Evolutionary conservation across 2,113 vertebrate species (phyloP), one percentile per base, ranked within the genome.

Genomic region (Nesoenas mayeri): DNA sequence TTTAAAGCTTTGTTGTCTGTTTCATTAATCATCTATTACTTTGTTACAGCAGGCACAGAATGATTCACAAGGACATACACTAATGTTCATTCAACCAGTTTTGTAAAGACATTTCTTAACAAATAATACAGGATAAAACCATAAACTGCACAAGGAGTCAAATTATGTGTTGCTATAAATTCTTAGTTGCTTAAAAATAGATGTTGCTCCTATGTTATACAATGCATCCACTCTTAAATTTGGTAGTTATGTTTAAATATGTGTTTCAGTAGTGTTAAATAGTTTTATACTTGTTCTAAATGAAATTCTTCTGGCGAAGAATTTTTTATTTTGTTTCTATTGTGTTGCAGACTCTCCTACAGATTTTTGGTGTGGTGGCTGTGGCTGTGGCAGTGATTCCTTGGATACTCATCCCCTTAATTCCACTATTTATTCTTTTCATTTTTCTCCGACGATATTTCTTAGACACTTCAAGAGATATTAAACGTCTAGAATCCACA

Each of bases 401-500:
- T 57, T 99, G 98, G 98, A 98, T 99, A 79, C 97, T 98, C 7
- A 96, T 99, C 85, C 98, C 98, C 10, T 96, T 99, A 81, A 79
- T 98, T 95, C 98, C 98, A 42, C 98, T 99, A 32, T 91, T 98
- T 84, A 92, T 97, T 86, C 11, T 98, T 96, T 99, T 99, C 97
- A 96, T 99, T 95, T 91, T 98, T 92, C 98, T 99, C 92, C 98
- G 99, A 32, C 90, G 96, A 29, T 99, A 99, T 95, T 99, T 99
- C 97, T 98, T 99, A 94, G 96, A 97, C 91, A 99, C 99, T 11
- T 99, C 98, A 58, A 98, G 98, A 95, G 98, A 99, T 89, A 98
- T 99, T 96, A 99, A 99, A 97, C 98, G 98, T 60, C 98, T 99
- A 21, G 98, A 99, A 96, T 98, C 98, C 79, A 99, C 98, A 95